Percentiles rank a stretch among this genome's conserved stretches.
Evolutionary conservation across 1,140 invertebrate genomes (phyloP).

Genomic region (Drosophila mojavensis): DNA sequence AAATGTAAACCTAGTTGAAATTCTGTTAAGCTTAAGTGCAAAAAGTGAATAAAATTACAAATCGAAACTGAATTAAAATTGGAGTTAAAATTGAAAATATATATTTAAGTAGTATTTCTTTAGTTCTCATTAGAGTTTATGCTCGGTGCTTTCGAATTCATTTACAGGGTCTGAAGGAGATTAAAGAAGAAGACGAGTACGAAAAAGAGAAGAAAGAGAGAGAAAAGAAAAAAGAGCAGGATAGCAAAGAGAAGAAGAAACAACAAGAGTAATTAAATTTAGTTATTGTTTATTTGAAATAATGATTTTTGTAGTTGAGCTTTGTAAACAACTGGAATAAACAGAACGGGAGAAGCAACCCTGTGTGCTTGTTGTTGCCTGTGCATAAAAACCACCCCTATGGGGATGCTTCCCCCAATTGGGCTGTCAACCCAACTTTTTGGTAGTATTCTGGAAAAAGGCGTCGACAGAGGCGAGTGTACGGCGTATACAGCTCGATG

Average conservation of each 20-base stretch:
- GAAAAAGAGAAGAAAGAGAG: neutral
- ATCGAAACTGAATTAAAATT: conserved; percentile 38
- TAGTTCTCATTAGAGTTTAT: neutral
- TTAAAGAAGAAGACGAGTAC: conserved; percentile 34
- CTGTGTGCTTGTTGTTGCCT: conserved; percentile 45
- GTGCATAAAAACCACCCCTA: conserved; percentile 68
- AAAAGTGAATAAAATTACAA: conserved; percentile 69
- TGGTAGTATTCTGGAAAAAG: conserved; percentile 76
- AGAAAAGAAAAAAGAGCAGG: neutral
- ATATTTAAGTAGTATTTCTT: neutral
- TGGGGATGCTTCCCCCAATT: conserved; percentile 54
- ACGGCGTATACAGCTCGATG: conserved; percentile 20
- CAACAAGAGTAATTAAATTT: neutral
- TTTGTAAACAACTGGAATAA: conserved; percentile 47
- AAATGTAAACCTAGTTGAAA: conserved; percentile 58
- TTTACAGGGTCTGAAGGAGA: conserved; percentile 64
- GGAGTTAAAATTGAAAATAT: neutral
- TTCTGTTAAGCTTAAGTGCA: conserved; percentile 73
- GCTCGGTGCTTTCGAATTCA: neutral
- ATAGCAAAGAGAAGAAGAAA: conserved; percentile 5
- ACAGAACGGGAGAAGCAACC: conserved; percentile 61
- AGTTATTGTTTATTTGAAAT: neutral
- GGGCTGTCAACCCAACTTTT: conserved; percentile 49
- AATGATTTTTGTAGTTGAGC: neutral
- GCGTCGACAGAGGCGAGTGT: conserved; percentile 52